A percentile compares a stretch with the other conserved stretches of the same genome.
phyloP scores from a whole-genome alignment of 2,888 invertebrate species.

The Lepidocyrtinus sp. region DNA sequence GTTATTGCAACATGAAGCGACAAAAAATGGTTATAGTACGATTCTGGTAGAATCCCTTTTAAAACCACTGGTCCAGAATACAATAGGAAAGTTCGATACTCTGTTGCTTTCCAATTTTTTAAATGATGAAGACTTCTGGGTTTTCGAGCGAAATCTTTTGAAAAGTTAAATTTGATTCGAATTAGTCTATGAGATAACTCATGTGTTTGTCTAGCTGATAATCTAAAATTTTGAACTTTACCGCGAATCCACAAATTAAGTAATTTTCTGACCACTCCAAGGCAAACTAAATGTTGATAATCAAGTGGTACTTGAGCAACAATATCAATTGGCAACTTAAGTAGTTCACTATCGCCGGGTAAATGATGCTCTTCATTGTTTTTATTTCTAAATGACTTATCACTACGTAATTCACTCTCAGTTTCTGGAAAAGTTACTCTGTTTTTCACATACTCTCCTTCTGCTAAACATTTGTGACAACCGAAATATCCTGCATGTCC shows the following conservation, averaged over 20 bases:
- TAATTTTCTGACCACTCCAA: constrained; percentile 57
- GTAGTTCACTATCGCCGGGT: constrained; percentile 11
- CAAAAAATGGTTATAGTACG: constrained; percentile 54
- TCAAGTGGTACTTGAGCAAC: constrained; percentile 50
- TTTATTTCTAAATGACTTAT: constrained; percentile 5
- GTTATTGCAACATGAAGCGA: constrained; percentile 24
- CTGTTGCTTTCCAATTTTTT: constrained; percentile 70
- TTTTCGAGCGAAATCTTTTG: constrained; percentile 68
- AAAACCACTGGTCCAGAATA: constrained; percentile 69
- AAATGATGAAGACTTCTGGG: constrained; percentile 67
- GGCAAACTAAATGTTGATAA: constrained; percentile 59
- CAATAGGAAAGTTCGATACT: constrained; percentile 69
- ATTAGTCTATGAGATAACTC: constrained; percentile 32
- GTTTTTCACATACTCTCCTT: constrained; percentile 12
- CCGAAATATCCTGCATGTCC: constrained; percentile 40
- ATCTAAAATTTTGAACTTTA: constrained; percentile 1
- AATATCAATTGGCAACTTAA: constrained; percentile 32
- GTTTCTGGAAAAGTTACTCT: constrained; percentile 8
- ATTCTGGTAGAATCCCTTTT: constrained; percentile 44
- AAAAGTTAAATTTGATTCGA: constrained; percentile 1
- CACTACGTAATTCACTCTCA: neutral
- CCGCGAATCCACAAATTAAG: constrained; percentile 31
- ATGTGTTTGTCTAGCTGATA: neutral
- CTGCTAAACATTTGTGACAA: constrained; percentile 25
- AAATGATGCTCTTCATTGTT: constrained; percentile 9